phyloP scores from a whole-genome alignment of 53 echinoderm and acorn worm genomes.

The Echinometra lucunter region DNA sequence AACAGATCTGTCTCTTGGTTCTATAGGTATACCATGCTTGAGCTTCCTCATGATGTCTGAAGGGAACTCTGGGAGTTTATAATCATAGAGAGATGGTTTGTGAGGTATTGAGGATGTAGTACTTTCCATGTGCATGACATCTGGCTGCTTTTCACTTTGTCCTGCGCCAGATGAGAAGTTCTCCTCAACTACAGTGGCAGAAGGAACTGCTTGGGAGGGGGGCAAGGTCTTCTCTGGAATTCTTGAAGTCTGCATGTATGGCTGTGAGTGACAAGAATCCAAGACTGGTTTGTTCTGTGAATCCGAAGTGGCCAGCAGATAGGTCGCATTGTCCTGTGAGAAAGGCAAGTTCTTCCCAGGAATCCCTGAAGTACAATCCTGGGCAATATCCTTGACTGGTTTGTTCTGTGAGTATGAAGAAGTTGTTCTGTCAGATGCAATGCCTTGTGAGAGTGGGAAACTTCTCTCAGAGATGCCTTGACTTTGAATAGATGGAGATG shows the following conservation, averaged over 20 bases:
- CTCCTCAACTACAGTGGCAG: not conserved
- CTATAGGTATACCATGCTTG: not conserved
- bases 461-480: not conserved
- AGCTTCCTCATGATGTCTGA: not conserved
- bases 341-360: not conserved
- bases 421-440: no score
- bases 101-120: not conserved
- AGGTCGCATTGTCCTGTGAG: no score
- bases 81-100: not conserved
- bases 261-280: not conserved
- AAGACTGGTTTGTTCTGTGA: not conserved
- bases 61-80: constrained; percentile 42
- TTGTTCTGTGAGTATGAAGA: no score
- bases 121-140: not conserved
- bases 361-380: no score
- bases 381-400: no score
- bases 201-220: not conserved
- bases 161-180: not conserved
- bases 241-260: not conserved
- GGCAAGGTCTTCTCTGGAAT: not conserved
- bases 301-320: not conserved
- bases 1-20: not conserved
- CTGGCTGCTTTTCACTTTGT: not conserved
- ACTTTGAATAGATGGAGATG: not conserved
- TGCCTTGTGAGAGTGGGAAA: not conserved